Evolutionary conservation across 2,797 vertebrate genomes (phyloP).

Genomic region (Anniella stebbinsi): DNA sequence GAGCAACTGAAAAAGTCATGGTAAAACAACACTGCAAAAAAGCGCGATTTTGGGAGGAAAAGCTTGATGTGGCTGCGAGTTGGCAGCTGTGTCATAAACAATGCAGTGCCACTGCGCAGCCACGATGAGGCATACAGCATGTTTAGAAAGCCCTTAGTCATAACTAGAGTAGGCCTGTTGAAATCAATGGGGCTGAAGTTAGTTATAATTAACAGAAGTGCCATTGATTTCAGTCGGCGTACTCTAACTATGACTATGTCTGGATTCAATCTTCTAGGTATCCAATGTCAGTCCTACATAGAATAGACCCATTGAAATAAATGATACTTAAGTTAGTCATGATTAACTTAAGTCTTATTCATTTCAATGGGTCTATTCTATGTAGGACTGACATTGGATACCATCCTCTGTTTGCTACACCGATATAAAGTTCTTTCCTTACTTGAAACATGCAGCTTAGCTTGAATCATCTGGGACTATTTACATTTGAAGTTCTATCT

Average conservation of each 20-base stretch:
- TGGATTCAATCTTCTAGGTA: not conserved
- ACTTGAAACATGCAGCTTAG: not conserved
- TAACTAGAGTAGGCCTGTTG: not conserved
- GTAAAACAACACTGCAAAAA: too few species aligned
- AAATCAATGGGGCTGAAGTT: not conserved
- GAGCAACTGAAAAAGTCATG: too few species aligned
- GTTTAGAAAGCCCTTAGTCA: too few species aligned
- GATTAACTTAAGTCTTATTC: not conserved
- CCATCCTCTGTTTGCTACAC: not conserved
- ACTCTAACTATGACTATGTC: not conserved
- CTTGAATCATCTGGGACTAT: not conserved
- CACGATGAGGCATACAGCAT: too few species aligned
- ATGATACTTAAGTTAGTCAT: not conserved
- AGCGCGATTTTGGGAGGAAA: too few species aligned
- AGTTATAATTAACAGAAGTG: not conserved
- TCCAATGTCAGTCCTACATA: too few species aligned
- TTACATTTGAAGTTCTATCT: not conserved
- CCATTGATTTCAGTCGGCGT: not conserved
- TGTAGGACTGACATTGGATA: not conserved
- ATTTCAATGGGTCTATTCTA: not conserved
- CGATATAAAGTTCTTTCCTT: not conserved
- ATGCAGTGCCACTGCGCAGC: too few species aligned
- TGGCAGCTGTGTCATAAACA: too few species aligned
- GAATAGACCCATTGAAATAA: not conserved
- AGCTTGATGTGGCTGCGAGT: too few species aligned